Percentiles rank a stretch among this genome's conserved stretches.
phyloP scores from a whole-genome alignment of 2,113 vertebrate species.

The Datnioides undecimradiatus region DNA sequence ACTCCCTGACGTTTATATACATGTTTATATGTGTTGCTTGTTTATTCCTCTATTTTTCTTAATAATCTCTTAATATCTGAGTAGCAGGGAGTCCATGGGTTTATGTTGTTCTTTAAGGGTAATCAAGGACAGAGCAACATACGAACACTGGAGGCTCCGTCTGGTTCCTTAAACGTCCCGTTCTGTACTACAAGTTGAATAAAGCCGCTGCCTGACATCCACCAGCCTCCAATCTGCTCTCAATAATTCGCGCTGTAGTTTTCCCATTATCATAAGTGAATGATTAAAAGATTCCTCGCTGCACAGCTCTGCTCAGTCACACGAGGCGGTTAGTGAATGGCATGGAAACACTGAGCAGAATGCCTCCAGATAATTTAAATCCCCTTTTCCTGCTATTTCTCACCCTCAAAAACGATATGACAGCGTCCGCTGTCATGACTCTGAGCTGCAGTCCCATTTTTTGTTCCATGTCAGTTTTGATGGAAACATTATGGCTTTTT shows the following conservation, averaged over 20 bases:
- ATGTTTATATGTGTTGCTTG: too few relatives aligned
- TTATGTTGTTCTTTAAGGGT: constrained; percentile 12
- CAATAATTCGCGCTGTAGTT: constrained; percentile 53
- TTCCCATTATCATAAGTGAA: constrained; percentile 61
- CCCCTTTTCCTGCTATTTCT: constrained; percentile 59
- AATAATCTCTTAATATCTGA: constrained; percentile 17
- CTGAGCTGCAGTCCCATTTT: constrained; percentile 1
- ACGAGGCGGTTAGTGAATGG: constrained; percentile 33
- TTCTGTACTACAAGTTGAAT: constrained; percentile 38
- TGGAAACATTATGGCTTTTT: constrained; percentile 1
- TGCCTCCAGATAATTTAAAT: constrained; percentile 34
- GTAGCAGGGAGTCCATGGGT: not conserved
- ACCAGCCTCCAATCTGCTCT: constrained; percentile 59
- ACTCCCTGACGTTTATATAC: constrained; percentile 6
- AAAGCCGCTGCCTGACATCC: constrained; percentile 32
- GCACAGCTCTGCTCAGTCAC: constrained; percentile 41
- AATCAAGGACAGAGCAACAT: constrained; percentile 20
- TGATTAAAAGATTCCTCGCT: constrained; percentile 61
- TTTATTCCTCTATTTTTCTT: too few relatives aligned
- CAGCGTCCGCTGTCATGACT: constrained; percentile 26
- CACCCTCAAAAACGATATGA: constrained; percentile 36
- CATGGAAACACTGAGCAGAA: constrained; percentile 50
- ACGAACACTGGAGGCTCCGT: not conserved
- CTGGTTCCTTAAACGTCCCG: constrained; percentile 7
- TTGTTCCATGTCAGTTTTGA: constrained; percentile 31